Percentiles rank a stretch among this genome's conserved stretches.
Evolutionary conservation across 2,888 invertebrate species (phyloP).

Genomic region (Oligia latruncula): DNA sequence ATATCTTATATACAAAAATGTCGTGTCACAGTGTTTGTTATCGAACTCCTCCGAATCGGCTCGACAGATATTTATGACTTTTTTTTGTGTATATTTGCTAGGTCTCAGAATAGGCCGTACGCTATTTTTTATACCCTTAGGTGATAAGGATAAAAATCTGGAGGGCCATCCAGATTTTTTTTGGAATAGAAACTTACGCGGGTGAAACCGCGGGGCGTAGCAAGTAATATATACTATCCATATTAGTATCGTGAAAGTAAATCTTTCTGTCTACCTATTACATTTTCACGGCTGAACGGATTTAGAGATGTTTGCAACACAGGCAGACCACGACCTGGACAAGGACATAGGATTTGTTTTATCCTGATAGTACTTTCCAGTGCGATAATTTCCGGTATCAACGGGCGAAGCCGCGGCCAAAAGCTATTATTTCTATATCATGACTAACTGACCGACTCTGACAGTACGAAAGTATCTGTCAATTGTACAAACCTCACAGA

Average conservation of each 20-base stretch:
- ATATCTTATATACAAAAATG: too few relatives aligned
- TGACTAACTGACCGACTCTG: neutral
- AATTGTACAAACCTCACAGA: constrained; percentile 79
- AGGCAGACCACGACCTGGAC: neutral
- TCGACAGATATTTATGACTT: too few relatives aligned
- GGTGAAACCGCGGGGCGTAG: too few relatives aligned
- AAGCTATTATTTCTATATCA: too few relatives aligned
- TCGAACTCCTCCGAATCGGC: too few relatives aligned
- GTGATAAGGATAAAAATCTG: too few relatives aligned
- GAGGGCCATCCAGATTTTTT: too few relatives aligned
- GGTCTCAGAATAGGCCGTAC: too few relatives aligned
- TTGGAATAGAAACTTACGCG: too few relatives aligned
- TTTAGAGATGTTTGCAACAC: neutral
- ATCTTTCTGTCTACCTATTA: neutral
- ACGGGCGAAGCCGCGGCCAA: neutral
- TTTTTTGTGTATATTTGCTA: too few relatives aligned
- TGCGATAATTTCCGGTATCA: neutral
- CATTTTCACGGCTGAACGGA: neutral
- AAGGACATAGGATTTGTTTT: neutral
- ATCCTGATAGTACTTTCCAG: neutral
- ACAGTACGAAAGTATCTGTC: neutral
- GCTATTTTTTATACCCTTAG: too few relatives aligned
- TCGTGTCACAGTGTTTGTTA: too few relatives aligned
- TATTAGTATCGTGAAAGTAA: neutral
- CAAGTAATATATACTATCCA: neutral